phyloP scores from a whole-genome alignment of 1,140 invertebrate species.

The Drosophila sechellia region DNA sequence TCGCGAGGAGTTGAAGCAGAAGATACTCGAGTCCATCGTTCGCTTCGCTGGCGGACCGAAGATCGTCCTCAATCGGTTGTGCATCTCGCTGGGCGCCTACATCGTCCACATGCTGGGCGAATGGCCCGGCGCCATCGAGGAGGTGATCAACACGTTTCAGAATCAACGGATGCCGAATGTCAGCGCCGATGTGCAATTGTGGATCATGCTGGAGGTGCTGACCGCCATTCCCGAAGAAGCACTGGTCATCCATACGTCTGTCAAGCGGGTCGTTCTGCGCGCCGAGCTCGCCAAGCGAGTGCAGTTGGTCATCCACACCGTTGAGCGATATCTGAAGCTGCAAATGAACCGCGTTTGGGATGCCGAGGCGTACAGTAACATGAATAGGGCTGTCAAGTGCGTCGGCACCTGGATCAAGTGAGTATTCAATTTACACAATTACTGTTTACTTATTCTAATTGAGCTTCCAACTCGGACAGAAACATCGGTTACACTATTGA shows the following conservation, averaged over 20 bases:
- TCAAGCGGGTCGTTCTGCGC: slow-evolving; percentile 69
- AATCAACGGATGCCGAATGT: slow-evolving; percentile 87
- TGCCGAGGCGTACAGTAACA: slow-evolving; percentile 83
- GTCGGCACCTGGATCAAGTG: slow-evolving; percentile 87
- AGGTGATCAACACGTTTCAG: slow-evolving; percentile 88
- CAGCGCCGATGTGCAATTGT: slow-evolving; percentile 84
- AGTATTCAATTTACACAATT: slow-evolving; percentile 33
- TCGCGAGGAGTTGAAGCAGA: slow-evolving; percentile 90
- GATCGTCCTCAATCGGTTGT: slow-evolving; percentile 93
- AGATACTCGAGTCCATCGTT: slow-evolving; percentile 91
- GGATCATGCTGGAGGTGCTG: slow-evolving; percentile 90
- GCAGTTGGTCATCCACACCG: slow-evolving; percentile 71
- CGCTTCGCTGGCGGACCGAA: slow-evolving; percentile 91
- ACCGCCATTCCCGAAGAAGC: slow-evolving; percentile 92
- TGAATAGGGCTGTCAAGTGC: slow-evolving; percentile 86
- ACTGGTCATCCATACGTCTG: slow-evolving; percentile 77
- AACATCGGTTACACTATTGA: slow-evolving; percentile 85
- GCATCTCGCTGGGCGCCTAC: slow-evolving; percentile 90
- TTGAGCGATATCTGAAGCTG: slow-evolving; percentile 66
- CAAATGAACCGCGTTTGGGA: slow-evolving; percentile 70
- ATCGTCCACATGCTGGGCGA: slow-evolving; percentile 88
- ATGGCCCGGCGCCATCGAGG: slow-evolving; percentile 88
- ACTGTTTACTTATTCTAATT: background rate
- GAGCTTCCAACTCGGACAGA: slow-evolving; percentile 8
- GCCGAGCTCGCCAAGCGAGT: slow-evolving; percentile 72